These are phyloP conservation scores for Thryonomys swinderianus DNA, from an alignment of 2,113 vertebrate genomes.

Conservation along the genomic window DNA sequence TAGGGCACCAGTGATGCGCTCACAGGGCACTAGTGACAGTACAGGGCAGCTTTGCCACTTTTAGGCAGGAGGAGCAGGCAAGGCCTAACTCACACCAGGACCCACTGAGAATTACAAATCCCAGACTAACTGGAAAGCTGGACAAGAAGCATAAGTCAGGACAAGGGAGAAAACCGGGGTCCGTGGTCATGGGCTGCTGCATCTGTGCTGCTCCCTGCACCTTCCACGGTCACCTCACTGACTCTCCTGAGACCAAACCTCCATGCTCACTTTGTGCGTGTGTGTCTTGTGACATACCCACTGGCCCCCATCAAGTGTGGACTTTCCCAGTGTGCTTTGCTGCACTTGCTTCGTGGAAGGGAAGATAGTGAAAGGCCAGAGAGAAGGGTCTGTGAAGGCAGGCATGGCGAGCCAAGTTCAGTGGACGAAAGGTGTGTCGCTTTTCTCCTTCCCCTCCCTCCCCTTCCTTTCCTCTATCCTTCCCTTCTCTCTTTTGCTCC, in stretches of 20 bases:
- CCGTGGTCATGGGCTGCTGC: background rate
- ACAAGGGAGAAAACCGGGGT: background rate
- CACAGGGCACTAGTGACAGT: background rate
- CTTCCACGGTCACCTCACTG: background rate
- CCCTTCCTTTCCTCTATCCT: too few species aligned
- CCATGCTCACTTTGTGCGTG: background rate
- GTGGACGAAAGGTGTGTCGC: background rate
- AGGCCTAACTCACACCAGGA: background rate
- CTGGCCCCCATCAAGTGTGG: background rate
- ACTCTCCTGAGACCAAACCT: too few species aligned
- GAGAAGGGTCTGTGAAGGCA: background rate
- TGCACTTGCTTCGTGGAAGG: background rate
- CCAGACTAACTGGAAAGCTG: background rate
- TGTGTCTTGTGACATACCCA: background rate
- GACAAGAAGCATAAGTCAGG: background rate
- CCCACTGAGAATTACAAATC: background rate
- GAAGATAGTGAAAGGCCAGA: background rate
- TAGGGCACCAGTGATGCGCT: background rate
- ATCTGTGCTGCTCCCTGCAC: background rate
- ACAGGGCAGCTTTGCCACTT: conserved; percentile 1
- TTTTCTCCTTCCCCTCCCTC: background rate
- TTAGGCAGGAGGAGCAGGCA: background rate
- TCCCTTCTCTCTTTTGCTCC: background rate
- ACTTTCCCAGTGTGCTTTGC: background rate
- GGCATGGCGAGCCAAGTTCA: background rate